Evolutionary conservation across 2,797 vertebrate genomes (phyloP).

Genomic region (Garrulus glandarius): DNA sequence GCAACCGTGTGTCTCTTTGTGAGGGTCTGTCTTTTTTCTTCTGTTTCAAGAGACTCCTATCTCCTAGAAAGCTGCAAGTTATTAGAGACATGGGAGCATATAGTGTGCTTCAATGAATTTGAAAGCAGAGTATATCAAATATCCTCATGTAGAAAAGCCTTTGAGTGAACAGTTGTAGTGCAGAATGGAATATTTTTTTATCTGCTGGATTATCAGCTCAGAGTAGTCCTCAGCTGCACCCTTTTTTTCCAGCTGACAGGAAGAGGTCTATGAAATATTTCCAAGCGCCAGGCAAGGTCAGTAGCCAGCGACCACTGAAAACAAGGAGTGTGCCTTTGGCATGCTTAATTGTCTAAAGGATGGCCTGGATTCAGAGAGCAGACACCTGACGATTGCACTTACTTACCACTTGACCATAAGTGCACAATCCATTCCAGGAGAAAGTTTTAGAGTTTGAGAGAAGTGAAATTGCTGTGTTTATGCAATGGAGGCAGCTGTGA

Average conservation of each 20-base stretch:
- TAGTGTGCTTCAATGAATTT: slow-evolving; percentile 47
- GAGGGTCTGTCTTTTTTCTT: slow-evolving; percentile 42
- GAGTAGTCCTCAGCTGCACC: slow-evolving; percentile 21
- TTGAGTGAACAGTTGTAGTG: not conserved
- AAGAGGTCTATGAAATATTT: slow-evolving; percentile 27
- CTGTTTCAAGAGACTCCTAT: slow-evolving; percentile 32
- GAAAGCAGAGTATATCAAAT: slow-evolving; percentile 54
- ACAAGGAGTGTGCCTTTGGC: not conserved
- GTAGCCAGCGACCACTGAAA: not conserved
- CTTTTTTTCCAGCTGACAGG: slow-evolving; percentile 18
- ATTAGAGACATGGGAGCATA: slow-evolving; percentile 19
- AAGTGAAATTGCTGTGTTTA: not conserved
- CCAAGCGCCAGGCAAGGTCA: not conserved
- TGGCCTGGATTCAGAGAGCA: slow-evolving; percentile 11
- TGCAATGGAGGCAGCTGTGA: not conserved
- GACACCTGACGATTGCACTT: not conserved
- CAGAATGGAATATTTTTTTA: slow-evolving; percentile 29
- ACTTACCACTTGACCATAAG: not conserved
- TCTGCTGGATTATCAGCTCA: slow-evolving; percentile 31
- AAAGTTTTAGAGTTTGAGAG: not conserved
- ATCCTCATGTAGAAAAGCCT: slow-evolving; percentile 10
- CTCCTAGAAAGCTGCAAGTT: slow-evolving; percentile 40
- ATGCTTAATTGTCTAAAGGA: not conserved
- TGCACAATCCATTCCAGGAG: not conserved
- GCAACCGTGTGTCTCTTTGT: not conserved